Percentiles rank a stretch among this genome's conserved stretches.
Evolutionary conservation across 2,888 invertebrate genomes (phyloP).

Genomic region (Parasteatoda lunata): DNA sequence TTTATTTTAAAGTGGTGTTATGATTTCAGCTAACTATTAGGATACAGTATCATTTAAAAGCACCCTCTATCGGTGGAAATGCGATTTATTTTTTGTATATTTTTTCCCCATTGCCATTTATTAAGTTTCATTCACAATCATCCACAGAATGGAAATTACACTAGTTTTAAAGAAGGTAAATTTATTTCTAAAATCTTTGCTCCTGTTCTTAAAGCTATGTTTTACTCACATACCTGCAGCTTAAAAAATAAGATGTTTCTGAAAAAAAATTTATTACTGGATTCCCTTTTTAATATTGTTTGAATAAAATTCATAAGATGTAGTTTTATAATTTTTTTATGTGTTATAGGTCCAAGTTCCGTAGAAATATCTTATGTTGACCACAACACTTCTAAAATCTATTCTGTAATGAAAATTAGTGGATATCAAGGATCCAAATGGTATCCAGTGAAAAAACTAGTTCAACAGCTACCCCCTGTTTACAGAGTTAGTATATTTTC

Average conservation of each 20-base stretch:
- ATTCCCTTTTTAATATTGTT: not conserved
- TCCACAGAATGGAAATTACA: too few relatives aligned
- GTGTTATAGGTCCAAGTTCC: constrained; percentile 25
- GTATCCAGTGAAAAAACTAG: constrained; percentile 45
- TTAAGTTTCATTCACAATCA: too few relatives aligned
- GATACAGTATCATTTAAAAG: too few relatives aligned
- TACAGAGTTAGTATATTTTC: constrained; percentile 29
- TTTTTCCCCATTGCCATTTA: too few relatives aligned
- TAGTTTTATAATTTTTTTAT: not conserved
- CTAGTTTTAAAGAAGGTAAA: too few relatives aligned
- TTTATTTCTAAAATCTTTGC: not conserved
- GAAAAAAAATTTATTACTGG: too few relatives aligned
- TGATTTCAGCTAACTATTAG: too few relatives aligned
- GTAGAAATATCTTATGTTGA: constrained; percentile 32
- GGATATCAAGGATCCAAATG: constrained; percentile 48
- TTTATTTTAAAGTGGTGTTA: too few relatives aligned
- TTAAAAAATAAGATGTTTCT: too few relatives aligned
- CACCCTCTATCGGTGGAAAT: too few relatives aligned
- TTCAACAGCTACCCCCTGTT: constrained; percentile 39
- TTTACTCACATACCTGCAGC: not conserved
- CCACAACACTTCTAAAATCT: constrained; percentile 41
- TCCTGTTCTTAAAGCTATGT: not conserved
- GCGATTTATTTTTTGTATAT: too few relatives aligned
- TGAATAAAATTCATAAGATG: not conserved
- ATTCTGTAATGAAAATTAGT: constrained; percentile 26